Conservation (phyloP, 2,113 vertebrate genomes). For the Trinectes maculatus region DNA sequence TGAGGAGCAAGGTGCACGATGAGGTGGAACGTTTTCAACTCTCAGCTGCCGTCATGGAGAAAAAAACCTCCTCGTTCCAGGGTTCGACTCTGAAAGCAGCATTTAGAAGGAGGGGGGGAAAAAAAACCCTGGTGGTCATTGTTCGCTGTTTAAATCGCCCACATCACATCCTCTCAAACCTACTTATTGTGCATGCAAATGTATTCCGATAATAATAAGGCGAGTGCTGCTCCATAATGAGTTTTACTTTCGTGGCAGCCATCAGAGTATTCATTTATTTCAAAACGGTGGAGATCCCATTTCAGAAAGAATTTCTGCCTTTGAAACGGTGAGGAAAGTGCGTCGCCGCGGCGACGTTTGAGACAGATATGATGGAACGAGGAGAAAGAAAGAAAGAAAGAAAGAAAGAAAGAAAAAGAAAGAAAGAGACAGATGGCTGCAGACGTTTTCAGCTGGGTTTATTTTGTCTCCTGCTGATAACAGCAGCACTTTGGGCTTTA, state of each 20-base stretch:
- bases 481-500: constrained; percentile 60
- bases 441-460: constrained; percentile 68
- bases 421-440: constrained; percentile 10
- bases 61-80: too few species aligned
- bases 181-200: constrained; percentile 34
- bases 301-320: constrained; percentile 16
- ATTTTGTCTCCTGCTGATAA: constrained; percentile 70
- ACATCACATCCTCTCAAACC: constrained; percentile 16
- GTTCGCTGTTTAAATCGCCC: constrained; percentile 11
- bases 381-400: constrained; percentile 18
- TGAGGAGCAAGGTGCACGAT: not conserved
- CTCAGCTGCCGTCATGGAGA: not conserved
- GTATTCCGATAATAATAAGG: constrained; percentile 23
- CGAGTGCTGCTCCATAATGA: constrained; percentile 13
- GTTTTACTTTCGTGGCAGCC: constrained; percentile 16
- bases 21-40: constrained; percentile 3
- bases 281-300: constrained; percentile 24
- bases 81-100: too few species aligned
- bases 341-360: constrained; percentile 5
- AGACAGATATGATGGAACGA: constrained; percentile 10
- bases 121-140: constrained; percentile 16
- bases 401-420: not conserved
- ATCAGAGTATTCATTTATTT: constrained; percentile 28
- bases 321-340: constrained; percentile 35
- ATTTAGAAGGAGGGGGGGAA: too few species aligned